Conservation (phyloP, 2,888 invertebrate genomes). For the Platypus cylindrus region DNA sequence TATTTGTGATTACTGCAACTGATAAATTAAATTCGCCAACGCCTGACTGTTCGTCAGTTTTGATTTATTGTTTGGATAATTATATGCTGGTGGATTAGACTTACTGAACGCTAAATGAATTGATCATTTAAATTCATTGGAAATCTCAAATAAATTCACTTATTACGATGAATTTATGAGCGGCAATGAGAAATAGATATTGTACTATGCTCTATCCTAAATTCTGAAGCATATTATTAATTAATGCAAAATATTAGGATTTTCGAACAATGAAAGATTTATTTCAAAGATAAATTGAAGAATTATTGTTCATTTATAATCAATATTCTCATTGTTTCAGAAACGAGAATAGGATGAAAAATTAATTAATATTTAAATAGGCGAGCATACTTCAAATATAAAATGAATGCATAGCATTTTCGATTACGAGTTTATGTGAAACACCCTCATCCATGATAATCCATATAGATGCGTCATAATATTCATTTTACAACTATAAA, state of each 20-base stretch:
- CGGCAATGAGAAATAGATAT: conserved; percentile 11
- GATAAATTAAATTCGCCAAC: conserved; percentile 16
- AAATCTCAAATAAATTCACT: conserved; percentile 10
- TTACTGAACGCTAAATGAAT: conserved; percentile 18
- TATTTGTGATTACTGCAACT: conserved; percentile 13
- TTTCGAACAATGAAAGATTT: neutral
- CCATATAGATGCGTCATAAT: too few species aligned
- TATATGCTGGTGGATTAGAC: conserved; percentile 18
- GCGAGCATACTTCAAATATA: too few species aligned
- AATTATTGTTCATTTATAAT: too few species aligned
- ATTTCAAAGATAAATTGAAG: too few species aligned
- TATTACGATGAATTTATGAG: conserved; percentile 11
- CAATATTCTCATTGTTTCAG: too few species aligned
- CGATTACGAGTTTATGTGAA: too few species aligned
- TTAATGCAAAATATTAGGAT: conserved; percentile 8
- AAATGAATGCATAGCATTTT: too few species aligned
- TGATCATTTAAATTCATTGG: conserved; percentile 18
- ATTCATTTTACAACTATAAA: too few species aligned
- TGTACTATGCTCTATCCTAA: conserved; percentile 12
- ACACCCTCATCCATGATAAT: too few species aligned
- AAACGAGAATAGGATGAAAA: too few species aligned
- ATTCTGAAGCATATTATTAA: conserved; percentile 14
- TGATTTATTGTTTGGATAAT: conserved; percentile 21
- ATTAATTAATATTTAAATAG: too few species aligned
- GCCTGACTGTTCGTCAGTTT: conserved; percentile 15